Base-by-base conservation (phyloP, 2,888 invertebrate species). In the Meghimatium bilineatum region DNA sequence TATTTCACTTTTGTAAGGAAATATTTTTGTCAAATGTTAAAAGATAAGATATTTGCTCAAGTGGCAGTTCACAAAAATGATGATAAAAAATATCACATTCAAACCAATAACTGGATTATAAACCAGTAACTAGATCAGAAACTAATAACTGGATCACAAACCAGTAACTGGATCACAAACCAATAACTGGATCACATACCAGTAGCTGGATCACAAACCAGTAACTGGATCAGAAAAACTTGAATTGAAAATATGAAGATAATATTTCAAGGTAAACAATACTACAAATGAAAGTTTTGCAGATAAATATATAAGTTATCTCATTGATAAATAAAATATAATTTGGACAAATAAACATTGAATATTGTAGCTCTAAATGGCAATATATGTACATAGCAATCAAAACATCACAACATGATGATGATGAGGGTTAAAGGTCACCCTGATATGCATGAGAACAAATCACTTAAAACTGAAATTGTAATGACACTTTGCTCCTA, bases 381-480 rank as follows among this genome's bases (percentile, higher is more conserved):
- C n/a, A 72, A 44, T 44, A n/a, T n/a, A 1, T 72, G 72, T 72
- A 72, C 72, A 72, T 14, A 66, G 63, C n/a, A 1, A 32, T 63
- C 17, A 23, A 63, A 2, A 56, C 17, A 80, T 80, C 49, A 66
- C 75, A 66, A 74, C 52, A 82, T 63, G 63, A 23, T 44, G 34
- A 34, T 56, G 44, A 44, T 5, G 12, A 44, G 44, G 44, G 60
- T 66, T 14, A 32, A 60, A 36, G 52, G 20, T 29, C 20, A 66
- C 66, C 49, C 66, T 75, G 67, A 69, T 63, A 81, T 67, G 82
- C 67, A 66, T 36, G 20, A 71, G 52, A 52, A 23, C n/a, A 60
- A 52, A 23, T 71, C 38, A 66, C 66, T 32, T 32, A 17, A 14
- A 66, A 66, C 14, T 29, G 20, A 12, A 66, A 5, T n/a, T 5